Evolutionary conservation across 2,797 vertebrate genomes (phyloP).

Genomic region (Myioborus miniatus): DNA sequence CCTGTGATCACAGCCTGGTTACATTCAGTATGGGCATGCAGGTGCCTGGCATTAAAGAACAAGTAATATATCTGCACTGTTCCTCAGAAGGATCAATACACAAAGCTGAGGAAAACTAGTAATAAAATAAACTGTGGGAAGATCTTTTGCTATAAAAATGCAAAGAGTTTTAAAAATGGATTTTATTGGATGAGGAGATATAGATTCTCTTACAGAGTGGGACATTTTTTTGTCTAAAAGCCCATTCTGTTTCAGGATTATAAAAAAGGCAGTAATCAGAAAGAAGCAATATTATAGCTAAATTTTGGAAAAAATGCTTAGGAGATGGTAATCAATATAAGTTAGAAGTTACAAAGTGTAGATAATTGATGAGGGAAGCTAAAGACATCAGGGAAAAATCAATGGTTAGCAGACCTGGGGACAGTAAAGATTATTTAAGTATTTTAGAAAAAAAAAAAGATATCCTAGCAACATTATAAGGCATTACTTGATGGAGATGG

Average conservation of each 20-base stretch:
- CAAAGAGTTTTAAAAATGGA: not conserved
- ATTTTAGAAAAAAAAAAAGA: conserved; percentile 8
- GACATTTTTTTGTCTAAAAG: not conserved
- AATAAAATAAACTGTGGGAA: not conserved
- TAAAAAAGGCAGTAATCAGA: conserved; percentile 22
- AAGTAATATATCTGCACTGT: not conserved
- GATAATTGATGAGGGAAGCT: conserved; percentile 43
- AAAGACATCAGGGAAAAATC: conserved; percentile 51
- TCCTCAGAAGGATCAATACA: not conserved
- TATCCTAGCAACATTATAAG: conserved; percentile 29
- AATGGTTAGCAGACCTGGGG: conserved; percentile 8
- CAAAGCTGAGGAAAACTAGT: not conserved
- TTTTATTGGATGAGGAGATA: not conserved
- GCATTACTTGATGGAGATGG: not conserved
- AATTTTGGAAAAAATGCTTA: not conserved
- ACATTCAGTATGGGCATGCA: not conserved
- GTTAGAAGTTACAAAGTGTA: conserved; percentile 23
- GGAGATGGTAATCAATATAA: conserved; percentile 18
- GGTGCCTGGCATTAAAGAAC: not conserved
- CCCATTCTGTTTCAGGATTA: not conserved
- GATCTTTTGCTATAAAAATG: not conserved
- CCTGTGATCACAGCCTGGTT: not conserved
- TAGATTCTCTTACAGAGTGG: not conserved
- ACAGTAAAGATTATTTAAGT: conserved; percentile 59
- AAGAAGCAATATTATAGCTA: conserved; percentile 16